These are phyloP conservation scores for Hirundo rustica DNA, from an alignment of 2,797 vertebrate species.

Conservation along the genomic window DNA sequence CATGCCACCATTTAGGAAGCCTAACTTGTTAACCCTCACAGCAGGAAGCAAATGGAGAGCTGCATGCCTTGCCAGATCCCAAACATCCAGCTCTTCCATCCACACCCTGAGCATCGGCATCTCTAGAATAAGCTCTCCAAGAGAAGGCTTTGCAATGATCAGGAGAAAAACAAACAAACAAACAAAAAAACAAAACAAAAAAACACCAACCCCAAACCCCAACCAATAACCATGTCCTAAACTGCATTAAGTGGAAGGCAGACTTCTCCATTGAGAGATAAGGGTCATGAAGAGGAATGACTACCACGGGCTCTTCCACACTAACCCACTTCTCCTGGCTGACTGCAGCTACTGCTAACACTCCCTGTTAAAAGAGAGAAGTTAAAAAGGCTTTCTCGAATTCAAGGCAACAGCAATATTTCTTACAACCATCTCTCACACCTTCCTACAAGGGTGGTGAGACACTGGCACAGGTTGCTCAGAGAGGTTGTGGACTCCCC, in stretches of 20 bases:
- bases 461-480: background rate
- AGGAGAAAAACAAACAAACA: background rate
- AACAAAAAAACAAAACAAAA: no score
- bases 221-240: background rate
- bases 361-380: background rate
- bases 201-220: no score
- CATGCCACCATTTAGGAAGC: background rate
- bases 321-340: background rate
- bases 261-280: background rate
- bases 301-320: background rate
- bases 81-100: background rate
- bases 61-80: background rate
- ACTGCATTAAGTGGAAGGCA: background rate
- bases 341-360: background rate
- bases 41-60: background rate
- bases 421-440: background rate
- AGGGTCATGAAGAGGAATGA: background rate
- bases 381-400: background rate
- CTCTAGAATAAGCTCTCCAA: background rate
- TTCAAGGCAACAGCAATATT: background rate
- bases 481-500: background rate
- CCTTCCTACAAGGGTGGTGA: background rate
- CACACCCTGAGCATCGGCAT: background rate
- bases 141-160: background rate
- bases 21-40: background rate